These are phyloP conservation scores for Peromyscus eremicus DNA, from an alignment of 2,797 vertebrate species.

Conservation along the genomic window DNA sequence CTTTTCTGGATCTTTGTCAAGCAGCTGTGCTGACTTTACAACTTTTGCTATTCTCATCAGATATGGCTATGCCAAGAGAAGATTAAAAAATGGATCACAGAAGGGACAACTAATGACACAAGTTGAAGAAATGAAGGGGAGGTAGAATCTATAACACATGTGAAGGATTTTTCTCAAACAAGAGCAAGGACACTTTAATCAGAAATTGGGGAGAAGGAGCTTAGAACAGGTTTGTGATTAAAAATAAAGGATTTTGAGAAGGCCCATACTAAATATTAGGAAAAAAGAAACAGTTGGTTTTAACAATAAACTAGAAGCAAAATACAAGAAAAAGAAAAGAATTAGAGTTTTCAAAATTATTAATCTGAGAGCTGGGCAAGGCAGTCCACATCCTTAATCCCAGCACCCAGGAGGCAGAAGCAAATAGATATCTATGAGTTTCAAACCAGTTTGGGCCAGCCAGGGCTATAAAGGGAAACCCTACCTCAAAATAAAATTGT, in stretches of 20 bases:
- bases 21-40: no score
- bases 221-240: background rate
- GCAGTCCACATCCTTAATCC: background rate
- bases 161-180: background rate
- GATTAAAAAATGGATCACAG: background rate
- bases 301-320: background rate
- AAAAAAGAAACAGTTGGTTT: background rate
- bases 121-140: background rate
- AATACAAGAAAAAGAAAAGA: background rate
- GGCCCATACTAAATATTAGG: background rate
- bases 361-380: background rate
- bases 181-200: background rate
- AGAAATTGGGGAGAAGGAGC: background rate
- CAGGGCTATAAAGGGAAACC: background rate
- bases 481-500: background rate
- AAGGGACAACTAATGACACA: background rate
- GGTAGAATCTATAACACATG: background rate
- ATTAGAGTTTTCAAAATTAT: background rate
- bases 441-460: background rate
- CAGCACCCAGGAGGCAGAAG: background rate
- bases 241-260: background rate
- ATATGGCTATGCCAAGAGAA: no score
- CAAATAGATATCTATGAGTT: background rate
- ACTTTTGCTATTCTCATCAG: no score
- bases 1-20: no score